Evolutionary conservation across 2,888 invertebrate species (phyloP).

Genomic region (Cheilosia pagana): DNA sequence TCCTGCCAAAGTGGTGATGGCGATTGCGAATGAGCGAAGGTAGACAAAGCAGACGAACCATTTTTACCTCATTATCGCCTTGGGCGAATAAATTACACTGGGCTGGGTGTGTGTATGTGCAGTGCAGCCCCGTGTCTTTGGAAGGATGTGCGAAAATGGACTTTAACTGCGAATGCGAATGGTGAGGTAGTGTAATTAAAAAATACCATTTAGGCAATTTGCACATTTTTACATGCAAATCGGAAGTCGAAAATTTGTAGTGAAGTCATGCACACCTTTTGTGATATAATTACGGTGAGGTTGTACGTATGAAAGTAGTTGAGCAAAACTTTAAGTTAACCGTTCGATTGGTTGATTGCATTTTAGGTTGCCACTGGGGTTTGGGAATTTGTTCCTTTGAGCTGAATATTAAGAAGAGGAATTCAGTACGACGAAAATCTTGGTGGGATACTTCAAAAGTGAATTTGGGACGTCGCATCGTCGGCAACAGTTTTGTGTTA

Average conservation of each 20-base stretch:
- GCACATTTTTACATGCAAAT: slow-evolving; percentile 64
- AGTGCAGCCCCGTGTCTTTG: neutral
- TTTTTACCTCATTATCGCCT: slow-evolving; percentile 83
- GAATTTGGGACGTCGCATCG: too few relatives aligned
- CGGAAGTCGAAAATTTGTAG: slow-evolving; percentile 50
- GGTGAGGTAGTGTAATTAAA: slow-evolving; percentile 50
- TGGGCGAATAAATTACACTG: slow-evolving; percentile 83
- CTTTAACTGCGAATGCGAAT: slow-evolving; percentile 30
- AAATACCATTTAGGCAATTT: slow-evolving; percentile 56
- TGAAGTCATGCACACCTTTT: slow-evolving; percentile 44
- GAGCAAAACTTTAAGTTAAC: neutral
- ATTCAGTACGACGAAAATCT: too few relatives aligned
- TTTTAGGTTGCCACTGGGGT: too few relatives aligned
- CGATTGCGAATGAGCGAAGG: slow-evolving; percentile 31
- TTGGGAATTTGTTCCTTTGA: too few relatives aligned
- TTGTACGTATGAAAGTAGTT: slow-evolving; percentile 15
- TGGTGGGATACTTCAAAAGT: too few relatives aligned
- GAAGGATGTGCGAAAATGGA: slow-evolving; percentile 30
- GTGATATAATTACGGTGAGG: slow-evolving; percentile 15
- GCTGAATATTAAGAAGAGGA: too few relatives aligned
- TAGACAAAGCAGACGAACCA: slow-evolving; percentile 33
- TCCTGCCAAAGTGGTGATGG: slow-evolving; percentile 25
- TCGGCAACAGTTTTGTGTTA: too few relatives aligned
- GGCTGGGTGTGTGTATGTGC: neutral
- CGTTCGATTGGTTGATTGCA: neutral